Base-by-base conservation (phyloP, 2,113 vertebrate species). In the Datnioides undecimradiatus region DNA sequence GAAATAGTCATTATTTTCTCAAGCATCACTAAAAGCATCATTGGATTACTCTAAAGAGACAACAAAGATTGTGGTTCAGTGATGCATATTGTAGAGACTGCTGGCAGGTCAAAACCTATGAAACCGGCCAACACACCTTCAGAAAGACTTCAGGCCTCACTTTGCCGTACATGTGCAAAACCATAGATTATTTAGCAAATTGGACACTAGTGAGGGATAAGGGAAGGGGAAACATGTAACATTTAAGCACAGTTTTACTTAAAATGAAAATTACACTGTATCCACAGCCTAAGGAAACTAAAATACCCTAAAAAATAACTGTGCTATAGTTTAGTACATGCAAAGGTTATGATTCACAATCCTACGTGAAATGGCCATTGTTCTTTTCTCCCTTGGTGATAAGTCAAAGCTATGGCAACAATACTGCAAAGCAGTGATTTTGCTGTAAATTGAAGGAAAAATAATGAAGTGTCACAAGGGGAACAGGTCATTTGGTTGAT, bases 101-200 rank as follows among this genome's bases (percentile, higher is more conserved):
- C 93, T 95, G 94, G 95, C 93, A 93, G 93, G 96, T 95, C 93
- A 5, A 94, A 94, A 96, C 95, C 95, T 96, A 92, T 95, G 94
- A 95, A 96, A 95, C 96, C 95, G 92, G 88, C 96, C 94, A 95
- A 94, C 95, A 93, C 95, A 91, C 94, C 95, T 93, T 95, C 90
- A 91, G 70, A 88, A 87, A 86, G 91, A 87, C 87, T 74, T 94
- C 93, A 93, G 94, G 96, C 94, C 95, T 95, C 96, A 95, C 92
- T 96, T 95, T 94, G 96, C 94, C 96, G 94, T 96, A 96, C 94
- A 96, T 97, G 97, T 97, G 96, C 97, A 98, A 98, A 97, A 97
- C 95, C 92, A 92, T 96, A 95, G 94, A 96, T 96, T 94, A 96
- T 95, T 96, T 95, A 95, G 95, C 96, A 96, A 88, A 90, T 86